Evolutionary conservation across 2,888 invertebrate species (phyloP).

Genomic region (Micropterix aruncella): DNA sequence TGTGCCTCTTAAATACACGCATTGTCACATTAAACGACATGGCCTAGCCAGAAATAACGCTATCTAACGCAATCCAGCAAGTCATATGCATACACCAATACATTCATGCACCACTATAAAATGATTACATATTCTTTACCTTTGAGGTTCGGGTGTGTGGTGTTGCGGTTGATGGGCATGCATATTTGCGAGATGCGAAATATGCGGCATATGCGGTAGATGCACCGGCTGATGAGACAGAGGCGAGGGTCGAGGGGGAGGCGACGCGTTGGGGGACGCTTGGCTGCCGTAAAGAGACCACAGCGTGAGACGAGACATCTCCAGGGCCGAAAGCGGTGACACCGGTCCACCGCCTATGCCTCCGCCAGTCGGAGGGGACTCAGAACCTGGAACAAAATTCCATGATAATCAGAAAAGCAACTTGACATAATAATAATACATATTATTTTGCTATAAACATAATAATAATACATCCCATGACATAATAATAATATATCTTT

Average conservation of each 20-base stretch:
- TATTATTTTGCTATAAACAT: no score
- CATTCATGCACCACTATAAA: no score
- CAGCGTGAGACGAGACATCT: constrained; percentile 64
- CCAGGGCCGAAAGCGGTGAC: constrained; percentile 50
- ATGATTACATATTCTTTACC: no score
- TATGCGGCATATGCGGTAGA: background rate
- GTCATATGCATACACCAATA: no score
- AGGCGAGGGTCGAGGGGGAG: constrained; percentile 9
- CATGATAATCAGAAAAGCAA: no score
- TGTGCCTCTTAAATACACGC: no score
- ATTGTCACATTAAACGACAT: no score
- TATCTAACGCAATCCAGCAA: no score
- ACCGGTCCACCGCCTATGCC: constrained; percentile 37
- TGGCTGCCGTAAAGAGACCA: constrained; percentile 74
- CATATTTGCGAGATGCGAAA: background rate
- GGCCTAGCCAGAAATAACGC: no score
- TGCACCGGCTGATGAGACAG: background rate
- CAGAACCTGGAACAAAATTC: constrained; percentile 22
- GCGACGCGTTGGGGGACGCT: constrained; percentile 30
- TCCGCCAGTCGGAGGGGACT: constrained; percentile 27
- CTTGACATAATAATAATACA: no score
- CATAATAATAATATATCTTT: no score
- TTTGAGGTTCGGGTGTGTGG: constrained; percentile 33
- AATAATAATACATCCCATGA: no score
- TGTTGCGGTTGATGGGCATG: constrained; percentile 19